Conservation (phyloP, 2,797 vertebrate genomes). For the Myotis findleyi region DNA sequence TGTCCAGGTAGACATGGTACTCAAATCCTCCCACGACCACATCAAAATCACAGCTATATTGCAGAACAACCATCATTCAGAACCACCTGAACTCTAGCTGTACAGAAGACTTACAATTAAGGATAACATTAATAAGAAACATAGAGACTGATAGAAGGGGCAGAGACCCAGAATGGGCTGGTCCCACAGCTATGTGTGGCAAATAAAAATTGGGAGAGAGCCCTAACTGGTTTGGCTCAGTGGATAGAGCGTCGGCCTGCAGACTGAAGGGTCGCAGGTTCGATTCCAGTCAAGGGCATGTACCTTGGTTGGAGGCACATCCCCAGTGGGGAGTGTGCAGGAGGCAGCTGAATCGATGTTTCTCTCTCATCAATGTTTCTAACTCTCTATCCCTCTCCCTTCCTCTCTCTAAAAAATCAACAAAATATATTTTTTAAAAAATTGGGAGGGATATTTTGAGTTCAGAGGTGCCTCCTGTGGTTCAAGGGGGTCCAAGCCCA, state of each 20-base stretch:
- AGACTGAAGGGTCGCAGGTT: too few relatives aligned
- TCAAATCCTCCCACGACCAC: neutral
- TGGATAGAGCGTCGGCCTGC: too few relatives aligned
- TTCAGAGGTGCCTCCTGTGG: too few relatives aligned
- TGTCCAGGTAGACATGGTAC: neutral
- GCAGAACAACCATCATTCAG: neutral
- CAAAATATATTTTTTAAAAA: neutral
- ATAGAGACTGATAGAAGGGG: neutral
- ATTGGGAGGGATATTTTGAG: neutral
- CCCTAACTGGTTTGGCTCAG: too few relatives aligned
- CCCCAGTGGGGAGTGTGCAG: too few relatives aligned
- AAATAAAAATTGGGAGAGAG: neutral
- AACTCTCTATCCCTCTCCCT: too few relatives aligned
- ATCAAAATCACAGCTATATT: neutral
- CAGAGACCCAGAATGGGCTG: neutral
- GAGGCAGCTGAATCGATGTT: too few relatives aligned
- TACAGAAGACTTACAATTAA: neutral
- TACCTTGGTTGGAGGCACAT: too few relatives aligned
- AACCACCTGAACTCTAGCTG: neutral
- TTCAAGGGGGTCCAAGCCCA: neutral
- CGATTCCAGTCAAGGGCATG: too few relatives aligned
- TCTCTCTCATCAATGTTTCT: too few relatives aligned
- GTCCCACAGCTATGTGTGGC: neutral
- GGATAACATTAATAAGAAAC: neutral
- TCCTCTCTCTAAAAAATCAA: too few relatives aligned